Evolutionary conservation across 2,113 vertebrate genomes (phyloP), one percentile per base, ranked within the genome.

Genomic region (Ptyas mucosa): DNA sequence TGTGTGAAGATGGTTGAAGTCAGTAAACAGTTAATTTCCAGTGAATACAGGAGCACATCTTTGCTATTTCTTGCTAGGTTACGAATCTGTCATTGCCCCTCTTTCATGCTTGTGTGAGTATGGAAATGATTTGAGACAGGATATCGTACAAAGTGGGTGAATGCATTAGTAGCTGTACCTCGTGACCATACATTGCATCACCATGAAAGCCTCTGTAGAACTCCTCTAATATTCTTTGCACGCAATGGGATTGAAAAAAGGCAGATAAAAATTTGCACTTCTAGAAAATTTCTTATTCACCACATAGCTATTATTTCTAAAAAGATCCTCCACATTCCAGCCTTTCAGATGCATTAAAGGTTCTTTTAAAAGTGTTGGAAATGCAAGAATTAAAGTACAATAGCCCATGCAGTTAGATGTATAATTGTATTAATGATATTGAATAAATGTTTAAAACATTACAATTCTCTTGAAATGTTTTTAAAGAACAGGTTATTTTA

Each of bases 41-140:
- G 11, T 89, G 86, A 95, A 85, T 55, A 93, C 94, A 96, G 97
- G 91, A 97, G 94, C 92, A 97, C 94, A 94, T 96, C 96, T 23
- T 88, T 89, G 92, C 96, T 96, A 97, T 98, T 97, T 98, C 95
- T 94, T 97, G 98, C 97, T 97, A 98, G 97, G 97, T 97, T 98
- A 98, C 15, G 0, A 98, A 96, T 98, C 97, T 98, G 97, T 98
- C 97, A 96, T 93, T 97, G 96, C 95, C 96, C 94, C 96, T 97
- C 97, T 98, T 98, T 98, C 97, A 98, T 96, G 98, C 98, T 98
- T 98, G 97, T 97, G 54, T 97, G 97, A 97, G 92, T 97, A 97
- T 96, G 97, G 96, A 97, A 98, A 97, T 97, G 94, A 97, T 97
- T 96, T 92, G 95, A 97, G 96, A 96, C 96, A 95, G 96, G 95